These are phyloP conservation scores for Zosterops borbonicus DNA, from an alignment of 2,113 vertebrate species.

Conservation along the genomic window DNA sequence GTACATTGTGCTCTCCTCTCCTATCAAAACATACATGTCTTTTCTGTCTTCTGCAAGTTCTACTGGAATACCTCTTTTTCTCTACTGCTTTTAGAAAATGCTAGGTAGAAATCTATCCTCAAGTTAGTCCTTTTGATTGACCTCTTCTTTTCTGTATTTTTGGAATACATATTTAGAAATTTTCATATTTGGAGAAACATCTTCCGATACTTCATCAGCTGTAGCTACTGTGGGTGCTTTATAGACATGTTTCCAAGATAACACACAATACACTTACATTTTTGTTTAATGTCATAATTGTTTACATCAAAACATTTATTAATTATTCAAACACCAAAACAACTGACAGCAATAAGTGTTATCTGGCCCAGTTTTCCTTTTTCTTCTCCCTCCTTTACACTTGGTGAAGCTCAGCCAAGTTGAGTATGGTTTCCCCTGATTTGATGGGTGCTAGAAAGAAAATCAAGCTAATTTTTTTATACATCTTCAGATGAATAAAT, in stretches of 20 bases:
- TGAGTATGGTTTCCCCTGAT: neutral
- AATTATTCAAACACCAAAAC: constrained; percentile 14
- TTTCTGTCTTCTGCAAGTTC: neutral
- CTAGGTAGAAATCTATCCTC: neutral
- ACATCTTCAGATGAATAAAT: neutral
- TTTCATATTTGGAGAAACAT: neutral
- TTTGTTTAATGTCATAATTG: neutral
- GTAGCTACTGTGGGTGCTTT: neutral
- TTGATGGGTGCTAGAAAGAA: neutral
- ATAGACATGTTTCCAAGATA: neutral
- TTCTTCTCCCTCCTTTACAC: neutral
- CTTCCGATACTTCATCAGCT: neutral
- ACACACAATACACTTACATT: neutral
- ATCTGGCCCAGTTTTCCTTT: constrained; percentile 11
- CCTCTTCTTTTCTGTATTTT: neutral
- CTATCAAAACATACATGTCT: neutral
- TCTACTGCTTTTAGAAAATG: neutral
- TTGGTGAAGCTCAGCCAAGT: neutral
- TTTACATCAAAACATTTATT: constrained; percentile 9
- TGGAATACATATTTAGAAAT: neutral
- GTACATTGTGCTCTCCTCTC: neutral
- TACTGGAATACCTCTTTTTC: neutral
- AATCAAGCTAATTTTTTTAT: neutral
- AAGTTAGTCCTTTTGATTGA: neutral
- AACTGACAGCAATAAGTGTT: neutral